These are phyloP conservation scores for Eristalinus aeneus DNA, from an alignment of 2,888 invertebrate species.

Conservation along the genomic window DNA sequence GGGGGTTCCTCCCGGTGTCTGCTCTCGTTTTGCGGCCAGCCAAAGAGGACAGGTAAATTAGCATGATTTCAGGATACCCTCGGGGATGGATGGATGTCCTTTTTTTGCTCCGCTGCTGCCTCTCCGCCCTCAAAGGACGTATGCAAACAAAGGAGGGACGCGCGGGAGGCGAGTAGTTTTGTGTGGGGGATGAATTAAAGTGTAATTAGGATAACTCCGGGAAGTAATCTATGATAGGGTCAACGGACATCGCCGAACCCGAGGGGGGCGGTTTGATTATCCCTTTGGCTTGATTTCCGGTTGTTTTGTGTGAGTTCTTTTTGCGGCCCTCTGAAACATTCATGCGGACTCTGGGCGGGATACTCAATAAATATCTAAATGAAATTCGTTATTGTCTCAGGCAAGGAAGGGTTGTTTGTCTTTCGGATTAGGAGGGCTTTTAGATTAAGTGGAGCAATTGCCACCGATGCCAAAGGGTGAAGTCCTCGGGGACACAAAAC, in stretches of 20 bases:
- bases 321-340: neutral
- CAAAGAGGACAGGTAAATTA: conserved; percentile 63
- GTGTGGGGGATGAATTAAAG: conserved; percentile 45
- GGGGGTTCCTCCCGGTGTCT: too few relatives aligned
- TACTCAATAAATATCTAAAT: neutral
- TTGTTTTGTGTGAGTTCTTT: neutral
- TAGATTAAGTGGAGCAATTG: neutral
- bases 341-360: neutral
- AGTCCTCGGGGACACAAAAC: neutral
- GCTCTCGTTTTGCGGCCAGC: conserved; percentile 47
- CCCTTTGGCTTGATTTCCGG: neutral
- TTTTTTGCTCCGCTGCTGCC: neutral
- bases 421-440: neutral
- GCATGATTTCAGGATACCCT: conserved; percentile 44
- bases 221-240: conserved; percentile 54
- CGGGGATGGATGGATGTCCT: conserved; percentile 16
- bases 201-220: conserved; percentile 57
- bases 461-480: neutral
- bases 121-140: neutral
- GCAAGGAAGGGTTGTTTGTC: neutral
- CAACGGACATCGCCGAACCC: conserved; percentile 22
- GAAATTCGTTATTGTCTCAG: neutral
- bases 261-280: neutral
- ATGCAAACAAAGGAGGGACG: neutral
- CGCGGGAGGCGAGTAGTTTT: conserved; percentile 22